Percentiles rank a stretch among this genome's conserved stretches.
Evolutionary conservation across 2,113 vertebrate species (phyloP).

Genomic region (Colistium nudipinnis): DNA sequence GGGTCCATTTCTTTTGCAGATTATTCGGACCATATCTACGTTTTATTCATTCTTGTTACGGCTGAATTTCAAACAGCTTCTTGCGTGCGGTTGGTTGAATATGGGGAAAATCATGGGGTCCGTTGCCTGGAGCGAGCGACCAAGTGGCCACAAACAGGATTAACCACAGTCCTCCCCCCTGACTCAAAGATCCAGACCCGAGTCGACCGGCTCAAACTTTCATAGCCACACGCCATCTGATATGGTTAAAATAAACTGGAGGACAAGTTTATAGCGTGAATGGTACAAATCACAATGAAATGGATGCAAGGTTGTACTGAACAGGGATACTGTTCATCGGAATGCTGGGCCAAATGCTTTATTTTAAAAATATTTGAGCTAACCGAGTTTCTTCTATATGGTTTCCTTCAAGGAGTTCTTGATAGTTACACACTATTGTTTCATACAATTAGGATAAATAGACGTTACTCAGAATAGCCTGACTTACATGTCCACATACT

Average conservation of each 20-base stretch:
- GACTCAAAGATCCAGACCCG: slow-evolving; percentile 10
- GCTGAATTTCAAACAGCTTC: slow-evolving; percentile 16
- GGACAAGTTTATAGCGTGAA: background rate
- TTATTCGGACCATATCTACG: slow-evolving; percentile 26
- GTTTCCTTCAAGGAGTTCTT: background rate
- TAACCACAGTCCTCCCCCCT: slow-evolving; percentile 20
- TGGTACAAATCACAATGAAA: background rate
- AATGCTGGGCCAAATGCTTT: background rate
- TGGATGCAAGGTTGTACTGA: background rate
- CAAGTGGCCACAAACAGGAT: slow-evolving; percentile 22
- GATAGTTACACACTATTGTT: background rate
- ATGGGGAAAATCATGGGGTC: slow-evolving; percentile 11
- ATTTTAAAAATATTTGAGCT: background rate
- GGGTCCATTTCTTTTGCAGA: background rate
- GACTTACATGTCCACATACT: too few species aligned
- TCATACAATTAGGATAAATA: too few species aligned
- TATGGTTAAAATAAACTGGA: background rate
- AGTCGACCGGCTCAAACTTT: slow-evolving; percentile 1
- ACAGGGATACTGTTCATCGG: background rate
- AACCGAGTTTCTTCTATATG: background rate
- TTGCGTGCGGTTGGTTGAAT: background rate
- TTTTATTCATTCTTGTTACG: slow-evolving; percentile 20
- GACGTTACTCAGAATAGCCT: too few species aligned
- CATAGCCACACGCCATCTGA: background rate
- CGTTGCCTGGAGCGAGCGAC: slow-evolving; percentile 15